Evolutionary conservation across 2,113 vertebrate genomes (phyloP).

Genomic region (Microtus richardsoni): DNA sequence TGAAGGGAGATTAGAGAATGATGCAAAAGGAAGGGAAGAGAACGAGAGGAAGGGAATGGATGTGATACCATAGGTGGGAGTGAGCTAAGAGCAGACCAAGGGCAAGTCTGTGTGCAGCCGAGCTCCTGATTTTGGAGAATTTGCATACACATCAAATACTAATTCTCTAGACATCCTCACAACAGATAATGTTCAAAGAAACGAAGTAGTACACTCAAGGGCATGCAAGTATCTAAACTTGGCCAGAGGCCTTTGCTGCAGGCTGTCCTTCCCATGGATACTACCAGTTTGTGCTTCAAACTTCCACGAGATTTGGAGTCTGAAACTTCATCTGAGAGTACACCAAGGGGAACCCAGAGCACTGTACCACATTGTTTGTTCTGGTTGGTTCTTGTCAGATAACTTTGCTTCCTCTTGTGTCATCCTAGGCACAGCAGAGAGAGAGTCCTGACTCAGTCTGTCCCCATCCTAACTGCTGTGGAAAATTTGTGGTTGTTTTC

Average conservation of each 20-base stretch:
- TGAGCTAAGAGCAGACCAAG: neutral
- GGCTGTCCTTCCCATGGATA: neutral
- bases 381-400: neutral
- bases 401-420: neutral
- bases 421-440: neutral
- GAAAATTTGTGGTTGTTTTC: neutral
- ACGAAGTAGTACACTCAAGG: neutral
- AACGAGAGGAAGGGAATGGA: neutral
- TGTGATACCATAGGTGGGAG: neutral
- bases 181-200: constrained; percentile 22
- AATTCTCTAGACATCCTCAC: neutral
- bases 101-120: neutral
- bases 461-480: neutral
- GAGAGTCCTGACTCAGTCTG: neutral
- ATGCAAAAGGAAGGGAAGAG: no score
- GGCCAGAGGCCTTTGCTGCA: neutral
- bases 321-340: neutral
- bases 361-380: neutral
- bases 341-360: neutral
- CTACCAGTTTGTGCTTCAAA: neutral
- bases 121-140: neutral
- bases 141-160: neutral
- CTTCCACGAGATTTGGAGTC: neutral
- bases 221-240: neutral
- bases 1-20: neutral